Base-by-base conservation (phyloP, 2,888 invertebrate species). In the Parochlus steinenii region DNA sequence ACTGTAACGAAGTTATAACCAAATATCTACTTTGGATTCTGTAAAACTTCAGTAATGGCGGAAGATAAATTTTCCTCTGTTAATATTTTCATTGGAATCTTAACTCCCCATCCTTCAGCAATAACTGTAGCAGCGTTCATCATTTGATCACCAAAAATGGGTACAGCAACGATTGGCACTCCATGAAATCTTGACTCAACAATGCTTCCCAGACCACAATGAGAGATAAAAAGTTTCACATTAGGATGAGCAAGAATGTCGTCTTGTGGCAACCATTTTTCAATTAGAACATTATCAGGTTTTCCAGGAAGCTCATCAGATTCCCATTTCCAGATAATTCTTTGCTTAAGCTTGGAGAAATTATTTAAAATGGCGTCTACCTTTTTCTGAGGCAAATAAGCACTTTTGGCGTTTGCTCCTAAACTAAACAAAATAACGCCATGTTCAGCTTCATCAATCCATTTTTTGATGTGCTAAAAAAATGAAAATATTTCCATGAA, bases 121-220 rank as follows among this genome's bases (percentile, higher is more conserved):
- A 38, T 46, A 5, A 56, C 46, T 1, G 43, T 46, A 2, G 12
- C 25, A 3, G 54, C 51, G 41, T 56, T 56, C 2, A 31, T 34
- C 0, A 46, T 46, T 33, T 57, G 56, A 43, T 57, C 56, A 14
- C 47, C 56, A 38, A 54, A 75, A 1, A 81, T 71, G 1, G 81
- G 80, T 30, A 82, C 63, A 0, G 72, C 71, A 28, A 82, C 67
- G 5, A 80, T 68, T 1, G 81, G 81, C 0, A 78, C 74, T 3
- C 74, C 80, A 47, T 79, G 76, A 54, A 73, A 77, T 16, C 78
- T 73, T 0, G 80, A 75, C 53, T 82, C 81, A 47, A 73, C 76
- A 58, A 79, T 68, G 45, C 79, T 79, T 17, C 80, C 65, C 1
- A 80, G 63, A 11, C 81, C 82, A 22, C 34, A 34, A 28, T 34